These are phyloP conservation scores for Rapana venosa DNA, from an alignment of 2,888 invertebrate species.

Conservation along the genomic window DNA sequence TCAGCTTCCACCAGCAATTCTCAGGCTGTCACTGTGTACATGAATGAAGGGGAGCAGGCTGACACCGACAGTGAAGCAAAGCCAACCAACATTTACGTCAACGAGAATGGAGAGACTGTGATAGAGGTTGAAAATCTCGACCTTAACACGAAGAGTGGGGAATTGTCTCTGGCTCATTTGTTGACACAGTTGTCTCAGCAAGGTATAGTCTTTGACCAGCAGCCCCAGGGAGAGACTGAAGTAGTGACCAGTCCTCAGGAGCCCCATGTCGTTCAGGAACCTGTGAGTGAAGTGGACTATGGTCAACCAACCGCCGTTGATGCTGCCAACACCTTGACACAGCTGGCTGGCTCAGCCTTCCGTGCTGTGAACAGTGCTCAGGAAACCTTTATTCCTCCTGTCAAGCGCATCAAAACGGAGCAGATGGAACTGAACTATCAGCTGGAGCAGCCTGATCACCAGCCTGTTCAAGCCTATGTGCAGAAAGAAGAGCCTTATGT, in stretches of 20 bases:
- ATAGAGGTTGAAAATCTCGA: constrained; percentile 53
- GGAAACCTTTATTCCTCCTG: constrained; percentile 8
- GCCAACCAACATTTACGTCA: constrained; percentile 53
- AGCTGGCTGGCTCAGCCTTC: constrained; percentile 49
- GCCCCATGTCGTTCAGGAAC: background rate
- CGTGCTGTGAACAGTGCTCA: constrained; percentile 29
- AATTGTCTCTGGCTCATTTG: constrained; percentile 51
- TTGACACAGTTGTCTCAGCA: constrained; percentile 53
- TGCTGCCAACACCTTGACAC: constrained; percentile 53
- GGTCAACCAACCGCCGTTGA: constrained; percentile 51
- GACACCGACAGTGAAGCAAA: constrained; percentile 25
- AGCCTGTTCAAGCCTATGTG: constrained; percentile 5
- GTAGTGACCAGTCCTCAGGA: constrained; percentile 25
- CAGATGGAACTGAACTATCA: constrained; percentile 27
- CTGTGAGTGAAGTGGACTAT: constrained; percentile 41
- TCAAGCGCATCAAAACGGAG: constrained; percentile 36
- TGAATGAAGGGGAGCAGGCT: constrained; percentile 30
- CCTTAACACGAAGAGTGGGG: constrained; percentile 50
- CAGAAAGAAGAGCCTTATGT: constrained; percentile 19
- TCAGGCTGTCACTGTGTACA: constrained; percentile 38
- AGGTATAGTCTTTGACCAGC: constrained; percentile 52
- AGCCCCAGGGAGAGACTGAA: constrained; percentile 37
- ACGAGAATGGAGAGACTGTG: constrained; percentile 53
- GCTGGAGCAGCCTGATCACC: background rate
- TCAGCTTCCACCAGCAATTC: constrained; percentile 16